Percentiles rank a stretch among this genome's conserved stretches.
phyloP scores from a whole-genome alignment of 1,140 invertebrate species.

The Caenorhabditis remanei region DNA sequence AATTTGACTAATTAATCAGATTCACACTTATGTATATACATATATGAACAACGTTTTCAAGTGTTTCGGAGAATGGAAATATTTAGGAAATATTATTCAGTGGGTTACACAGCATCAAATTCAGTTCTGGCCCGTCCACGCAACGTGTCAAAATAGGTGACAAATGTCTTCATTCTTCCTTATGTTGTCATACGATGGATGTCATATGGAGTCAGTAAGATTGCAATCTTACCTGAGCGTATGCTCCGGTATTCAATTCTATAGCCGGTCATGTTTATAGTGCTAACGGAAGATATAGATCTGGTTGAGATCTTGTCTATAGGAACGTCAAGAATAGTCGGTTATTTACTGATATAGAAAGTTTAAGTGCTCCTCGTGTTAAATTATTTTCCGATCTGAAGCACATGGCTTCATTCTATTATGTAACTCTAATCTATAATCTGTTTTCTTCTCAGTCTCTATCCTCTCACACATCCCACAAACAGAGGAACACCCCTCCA shows the following conservation, averaged over 20 bases:
- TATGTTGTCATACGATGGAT: conserved; percentile 34
- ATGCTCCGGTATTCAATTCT: neutral
- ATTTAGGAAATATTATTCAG: neutral
- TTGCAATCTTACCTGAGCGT: neutral
- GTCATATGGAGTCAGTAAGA: neutral
- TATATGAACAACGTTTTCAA: conserved; percentile 31
- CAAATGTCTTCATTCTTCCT: neutral
- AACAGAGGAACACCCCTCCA: neutral
- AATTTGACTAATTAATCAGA: conserved; percentile 56
- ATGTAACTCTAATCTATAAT: conserved; percentile 31
- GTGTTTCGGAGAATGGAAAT: neutral
- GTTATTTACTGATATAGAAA: too few relatives aligned
- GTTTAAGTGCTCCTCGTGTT: neutral
- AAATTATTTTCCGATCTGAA: neutral
- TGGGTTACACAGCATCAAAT: neutral
- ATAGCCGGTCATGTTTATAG: conserved; percentile 13
- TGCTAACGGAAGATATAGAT: neutral
- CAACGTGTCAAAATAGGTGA: neutral
- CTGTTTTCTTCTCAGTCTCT: neutral
- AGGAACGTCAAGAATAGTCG: too few relatives aligned
- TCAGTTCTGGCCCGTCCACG: neutral
- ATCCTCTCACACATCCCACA: neutral
- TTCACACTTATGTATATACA: conserved; percentile 49
- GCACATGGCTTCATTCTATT: conserved; percentile 14
- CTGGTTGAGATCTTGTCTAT: neutral